phyloP scores from a whole-genome alignment of 2,797 vertebrate genomes.

The Epinephelus coioides region DNA sequence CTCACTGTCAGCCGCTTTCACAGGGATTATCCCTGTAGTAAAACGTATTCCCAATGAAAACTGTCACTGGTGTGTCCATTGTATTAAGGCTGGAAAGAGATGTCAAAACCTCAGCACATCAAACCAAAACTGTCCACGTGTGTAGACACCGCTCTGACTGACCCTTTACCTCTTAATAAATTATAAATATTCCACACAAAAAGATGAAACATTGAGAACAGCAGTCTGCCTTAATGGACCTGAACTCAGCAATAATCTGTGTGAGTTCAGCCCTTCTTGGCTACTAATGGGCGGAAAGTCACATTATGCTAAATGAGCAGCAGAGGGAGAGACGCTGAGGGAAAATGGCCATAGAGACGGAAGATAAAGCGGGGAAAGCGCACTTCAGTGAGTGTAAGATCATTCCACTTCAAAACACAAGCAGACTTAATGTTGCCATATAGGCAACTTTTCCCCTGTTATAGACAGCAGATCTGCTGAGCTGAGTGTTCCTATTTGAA shows the following conservation, averaged over 20 bases:
- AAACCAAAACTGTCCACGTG: not conserved
- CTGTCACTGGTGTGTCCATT: not conserved
- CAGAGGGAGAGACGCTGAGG: conserved; percentile 20
- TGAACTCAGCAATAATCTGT: conserved; percentile 19
- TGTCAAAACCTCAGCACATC: not conserved
- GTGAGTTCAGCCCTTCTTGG: not conserved
- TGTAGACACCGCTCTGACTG: not conserved
- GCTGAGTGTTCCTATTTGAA: conserved; percentile 22
- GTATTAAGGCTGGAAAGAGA: not conserved
- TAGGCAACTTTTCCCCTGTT: conserved; percentile 9
- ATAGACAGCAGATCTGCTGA: conserved; percentile 11
- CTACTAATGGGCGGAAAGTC: conserved; percentile 38
- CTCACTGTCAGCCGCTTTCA: not conserved
- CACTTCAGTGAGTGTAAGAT: conserved; percentile 39
- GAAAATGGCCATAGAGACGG: conserved; percentile 32
- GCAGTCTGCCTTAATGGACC: not conserved
- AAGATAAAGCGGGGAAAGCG: conserved; percentile 36
- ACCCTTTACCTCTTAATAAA: not conserved
- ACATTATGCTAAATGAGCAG: conserved; percentile 52
- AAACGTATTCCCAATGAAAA: not conserved
- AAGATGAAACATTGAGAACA: not conserved
- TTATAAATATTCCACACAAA: not conserved
- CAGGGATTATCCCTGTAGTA: not conserved
- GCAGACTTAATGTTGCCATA: conserved; percentile 31
- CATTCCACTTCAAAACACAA: conserved; percentile 56